Evolutionary conservation across 1,140 invertebrate genomes (phyloP), one percentile per base, ranked within the genome.

Genomic region (Sogatella furcifera): DNA sequence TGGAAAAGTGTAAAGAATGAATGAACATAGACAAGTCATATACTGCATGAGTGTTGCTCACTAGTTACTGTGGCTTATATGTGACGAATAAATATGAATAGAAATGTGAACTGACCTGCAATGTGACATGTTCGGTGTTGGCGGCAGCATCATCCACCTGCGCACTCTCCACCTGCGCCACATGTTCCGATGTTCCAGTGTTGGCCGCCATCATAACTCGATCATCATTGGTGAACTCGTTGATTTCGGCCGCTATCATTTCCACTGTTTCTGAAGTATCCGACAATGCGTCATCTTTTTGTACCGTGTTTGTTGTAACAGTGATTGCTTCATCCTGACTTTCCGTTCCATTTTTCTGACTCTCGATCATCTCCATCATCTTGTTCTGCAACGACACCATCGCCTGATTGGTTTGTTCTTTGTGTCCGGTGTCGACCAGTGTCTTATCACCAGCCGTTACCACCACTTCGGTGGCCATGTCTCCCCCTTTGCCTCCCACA

Each of bases 171-270:
- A 49, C 59, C 21, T 24, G 41, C 5, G 57, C 11, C 5, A 10
- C 4, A 10, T 24, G 13, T 1, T 11, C 57, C 8, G 21, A 24
- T n/a, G 17, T 17, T 1, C 10, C 43, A 21, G 46, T 14, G 15
- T 14, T 52, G 28, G 43, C 42, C 8, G 41, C 38, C 14, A 58
- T 34, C 4, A 42, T 21, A 5, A 15, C 44, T 3, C 43, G 38
- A 38, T 44, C 52, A 8, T 58, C 21, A 17, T 5, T 4, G 21
- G 41, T 54, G 24, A 54, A 59, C 19, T 62, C 61, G 17, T 60
- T 57, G 21, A 62, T 62, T 60, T 60, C 53, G 24, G 54, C 57
- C 11, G 63, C 56, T n/a, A 67, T 67, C 61, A 66, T 65, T 31
- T 66, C 65, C 0, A 66, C 66, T 22, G 64, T 64, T 63, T 66